Conservation (phyloP, 1,140 invertebrate species). For the Asobara japonica region DNA sequence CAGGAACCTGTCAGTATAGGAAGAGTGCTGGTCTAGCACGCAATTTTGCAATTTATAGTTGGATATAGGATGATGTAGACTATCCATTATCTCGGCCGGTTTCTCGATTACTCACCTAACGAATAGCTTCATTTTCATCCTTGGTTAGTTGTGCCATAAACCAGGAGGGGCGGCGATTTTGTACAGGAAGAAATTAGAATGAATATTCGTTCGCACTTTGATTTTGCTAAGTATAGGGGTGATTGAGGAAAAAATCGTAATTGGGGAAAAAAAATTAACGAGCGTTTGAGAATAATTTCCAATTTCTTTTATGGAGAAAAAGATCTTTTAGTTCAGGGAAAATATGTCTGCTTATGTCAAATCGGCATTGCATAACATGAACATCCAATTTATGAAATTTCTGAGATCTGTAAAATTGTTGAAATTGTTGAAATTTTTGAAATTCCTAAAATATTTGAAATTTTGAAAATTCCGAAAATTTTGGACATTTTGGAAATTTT, state of each 20-base stretch:
- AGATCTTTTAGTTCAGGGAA: too few species aligned
- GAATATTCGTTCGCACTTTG: constrained; percentile 20
- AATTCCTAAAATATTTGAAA: too few species aligned
- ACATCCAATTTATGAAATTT: too few species aligned
- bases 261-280: neutral
- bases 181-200: neutral
- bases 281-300: neutral
- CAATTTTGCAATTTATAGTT: constrained; percentile 38
- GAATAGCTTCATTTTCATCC: constrained; percentile 36
- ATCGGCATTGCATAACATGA: too few species aligned
- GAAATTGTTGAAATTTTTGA: too few species aligned
- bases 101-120: constrained; percentile 32
- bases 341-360: too few species aligned
- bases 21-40: constrained; percentile 29
- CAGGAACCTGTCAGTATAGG: constrained; percentile 16
- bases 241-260: neutral
- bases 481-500: too few species aligned
- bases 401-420: too few species aligned
- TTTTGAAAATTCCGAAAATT: too few species aligned
- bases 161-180: neutral
- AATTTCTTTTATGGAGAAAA: too few species aligned
- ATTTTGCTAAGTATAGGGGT: neutral
- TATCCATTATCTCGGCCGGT: constrained; percentile 35
- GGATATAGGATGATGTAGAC: constrained; percentile 22
- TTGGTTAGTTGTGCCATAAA: constrained; percentile 9